Evolutionary conservation across 2,797 vertebrate species (phyloP), one percentile per base, ranked within the genome.

Genomic region (Allobates femoralis): DNA sequence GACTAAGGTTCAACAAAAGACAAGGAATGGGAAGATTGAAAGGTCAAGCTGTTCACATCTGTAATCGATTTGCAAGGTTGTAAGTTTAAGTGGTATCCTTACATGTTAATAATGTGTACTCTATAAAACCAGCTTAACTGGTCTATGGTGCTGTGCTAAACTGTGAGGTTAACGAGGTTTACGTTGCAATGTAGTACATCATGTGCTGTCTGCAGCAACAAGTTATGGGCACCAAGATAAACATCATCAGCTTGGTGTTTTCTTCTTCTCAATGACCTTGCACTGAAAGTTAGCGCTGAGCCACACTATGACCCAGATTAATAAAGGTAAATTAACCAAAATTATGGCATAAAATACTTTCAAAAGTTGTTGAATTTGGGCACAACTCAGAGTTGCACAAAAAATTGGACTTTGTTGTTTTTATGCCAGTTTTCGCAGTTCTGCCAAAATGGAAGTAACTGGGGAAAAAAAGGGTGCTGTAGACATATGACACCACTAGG

Each of bases 21-120:
- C 53, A 37, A 56, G 51, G 30, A 71, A 56, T 21, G 79, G 66
- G 51, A 30, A 58, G 28, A 58, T 55, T 32, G 56, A 55, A 67
- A 82, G 23, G 66, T 56, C 53, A 58, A 73, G 15, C 64, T 69
- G 50, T 73, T 73, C 66, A 71, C 28, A 82, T 82, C 51, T 41
- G 30, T 34, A 46, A 73, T 60, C 34, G n/a, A 83, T 83, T 28
- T 34, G 7, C 28, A 71, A 41, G 80, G 80, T 55, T 37, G 41
- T 14, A 69, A 51, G 64, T 82, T 67, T 71, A 82, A 71, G 50
- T 46, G 16, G 16, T 51, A 23, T 41, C 41, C 60, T 80, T 66
- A 51, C n/a, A 80, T 80, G 58, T 80, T 30, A 80, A 80, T 80
- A 51, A 79, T 79, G 56, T 62, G 23, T n/a, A 71, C 34, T 41